Evolutionary conservation across 2,797 vertebrate species (phyloP), one percentile per base, ranked within the genome.

Genomic region (Myioborus melanocephalus): DNA sequence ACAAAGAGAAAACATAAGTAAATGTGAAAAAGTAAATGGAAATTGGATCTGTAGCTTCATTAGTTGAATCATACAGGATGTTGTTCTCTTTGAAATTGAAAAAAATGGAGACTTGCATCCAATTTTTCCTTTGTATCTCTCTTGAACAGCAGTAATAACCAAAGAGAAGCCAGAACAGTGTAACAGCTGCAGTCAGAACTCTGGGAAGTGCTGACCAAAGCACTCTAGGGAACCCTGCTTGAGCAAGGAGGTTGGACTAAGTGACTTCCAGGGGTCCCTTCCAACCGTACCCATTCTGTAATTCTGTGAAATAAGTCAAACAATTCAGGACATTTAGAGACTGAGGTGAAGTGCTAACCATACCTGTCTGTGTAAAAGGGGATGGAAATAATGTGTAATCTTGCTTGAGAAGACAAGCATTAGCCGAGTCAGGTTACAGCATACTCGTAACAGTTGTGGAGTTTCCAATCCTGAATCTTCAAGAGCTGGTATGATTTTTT

Each of bases 31-130:
- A 34, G 52, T 7, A 34, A 72, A 56, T 49, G 34, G 41, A 44
- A 76, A 16, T 9, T 30, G 13, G 7, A 55, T 27, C 28, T 83
- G 3, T 35, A 70, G 32, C 28, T 26, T 57, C 37, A 43, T 57
- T 3, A 55, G 30, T 14, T 68, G 27, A 43, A 43, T 55, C 0
- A 3, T 35, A n/a, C 17, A 41, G 16, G 14, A 46, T 5, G 1
- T 23, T 64, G 14, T 65, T 86, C 11, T 64, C 52, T 66, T 59
- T 73, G 47, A 16, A 73, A 47, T 1, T 17, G 26, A 37, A 41
- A 34, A 56, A 60, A 50, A 19, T 4, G 7, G 63, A 30, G 47
- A 73, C 35, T n/a, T 73, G 32, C 12, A 10, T 44, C 19, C 15
- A 5, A 1, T 46, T 71, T 75, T 70, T 75, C 18, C 32, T 64